Base-by-base conservation (phyloP, 2,113 vertebrate species). In the Sterrhoptilus dennistouni region DNA sequence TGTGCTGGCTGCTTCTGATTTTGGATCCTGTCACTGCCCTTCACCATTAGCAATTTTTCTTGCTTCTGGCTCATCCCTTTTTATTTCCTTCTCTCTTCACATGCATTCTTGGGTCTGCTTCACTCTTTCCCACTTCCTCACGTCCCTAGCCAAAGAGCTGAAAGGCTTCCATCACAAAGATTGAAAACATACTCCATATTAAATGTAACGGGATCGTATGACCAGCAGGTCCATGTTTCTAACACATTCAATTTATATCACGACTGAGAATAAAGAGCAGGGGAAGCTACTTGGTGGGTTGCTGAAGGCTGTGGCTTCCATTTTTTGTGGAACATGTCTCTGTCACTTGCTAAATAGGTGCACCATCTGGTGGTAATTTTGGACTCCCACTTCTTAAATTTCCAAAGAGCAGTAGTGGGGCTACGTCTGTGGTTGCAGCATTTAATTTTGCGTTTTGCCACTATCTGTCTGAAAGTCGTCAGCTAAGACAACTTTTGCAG, bases 341-440 rank as follows among this genome's bases (percentile, higher is more conserved):
- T 94, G 95, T 80, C 88, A 95, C 95, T 97, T 93, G 79, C 93
- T 96, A 96, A 97, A 96, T 95, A 96, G 96, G 95, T 96, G 96
- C 95, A 96, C 95, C 91, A 96, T 96, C 96, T 97, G 96, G 93
- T 96, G 95, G 94, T 52, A 97, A 97, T 97, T 97, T 94, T 94
- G 90, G 95, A 96, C 92, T 95, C 90, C 90, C 90, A 96, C 83
- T 93, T 90, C 82, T 83, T 90, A 90, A 74, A 92, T 96, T 91
- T 90, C 90, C 82, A 88, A 80, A 91, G 80, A 90, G 63, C 35
- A 49, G 82, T 4, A 5, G 59, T 14, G 19, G 76, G 87, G 50
- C 72, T 91, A 33, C 1, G 45, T 42, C 54, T 85, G 87, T 77
- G 87, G 91, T 83, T 90, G 63, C 38, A 66, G 61, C 21, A 29